phyloP scores from a whole-genome alignment of 1,140 invertebrate genomes.

The Epicauta chinensis region DNA sequence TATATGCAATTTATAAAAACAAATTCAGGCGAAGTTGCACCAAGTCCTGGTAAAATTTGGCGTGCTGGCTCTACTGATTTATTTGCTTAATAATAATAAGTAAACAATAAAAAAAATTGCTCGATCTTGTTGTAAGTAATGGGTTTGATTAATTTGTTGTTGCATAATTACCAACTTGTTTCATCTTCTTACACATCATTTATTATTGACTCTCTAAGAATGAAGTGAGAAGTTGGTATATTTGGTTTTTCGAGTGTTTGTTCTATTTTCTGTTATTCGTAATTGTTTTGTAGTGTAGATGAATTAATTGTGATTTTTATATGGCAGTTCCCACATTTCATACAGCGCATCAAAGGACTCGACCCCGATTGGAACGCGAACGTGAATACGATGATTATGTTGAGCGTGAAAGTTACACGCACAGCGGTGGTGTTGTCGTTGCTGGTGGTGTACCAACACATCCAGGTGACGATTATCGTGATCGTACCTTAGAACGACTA shows the following conservation, averaged over 20 bases:
- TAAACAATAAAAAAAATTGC: neutral
- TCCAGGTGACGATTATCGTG: constrained; percentile 36
- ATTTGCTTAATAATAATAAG: constrained; percentile 37
- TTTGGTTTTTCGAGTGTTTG: neutral
- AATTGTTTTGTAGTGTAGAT: too few species aligned
- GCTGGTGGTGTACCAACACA: constrained; percentile 23
- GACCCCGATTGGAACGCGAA: constrained; percentile 40
- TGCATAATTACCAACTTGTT: neutral
- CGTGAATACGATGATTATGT: constrained; percentile 44
- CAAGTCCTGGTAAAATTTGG: constrained; percentile 41
- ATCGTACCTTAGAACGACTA: constrained; percentile 27
- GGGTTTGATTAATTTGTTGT: neutral
- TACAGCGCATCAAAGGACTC: constrained; percentile 32
- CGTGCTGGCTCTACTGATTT: constrained; percentile 39
- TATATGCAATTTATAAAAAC: constrained; percentile 4
- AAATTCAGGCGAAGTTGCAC: constrained; percentile 28
- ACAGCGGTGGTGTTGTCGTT: neutral
- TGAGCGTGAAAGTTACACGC: constrained; percentile 31
- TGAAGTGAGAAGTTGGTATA: neutral
- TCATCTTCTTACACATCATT: neutral
- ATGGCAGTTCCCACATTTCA: constrained; percentile 37
- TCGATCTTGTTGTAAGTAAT: constrained; percentile 26
- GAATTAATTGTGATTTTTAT: constrained; percentile 19
- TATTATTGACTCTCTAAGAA: neutral
- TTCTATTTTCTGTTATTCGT: too few species aligned